Percentiles rank a stretch among this genome's conserved stretches.
Conservation (phyloP, 2,797 vertebrate species). For the Acomys russatus region DNA sequence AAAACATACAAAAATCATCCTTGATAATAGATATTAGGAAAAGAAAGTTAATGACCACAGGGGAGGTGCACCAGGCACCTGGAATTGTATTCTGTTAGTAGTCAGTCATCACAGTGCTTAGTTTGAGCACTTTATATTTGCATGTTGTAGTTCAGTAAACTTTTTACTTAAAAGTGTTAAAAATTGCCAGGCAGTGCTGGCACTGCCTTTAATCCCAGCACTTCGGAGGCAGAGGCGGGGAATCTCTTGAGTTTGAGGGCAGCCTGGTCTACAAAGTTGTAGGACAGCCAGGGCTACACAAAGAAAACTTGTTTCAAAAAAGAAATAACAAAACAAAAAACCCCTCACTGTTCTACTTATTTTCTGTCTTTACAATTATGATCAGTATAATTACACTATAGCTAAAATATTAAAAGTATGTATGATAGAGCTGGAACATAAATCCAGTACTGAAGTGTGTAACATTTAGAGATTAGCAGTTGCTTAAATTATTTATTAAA, state of each 20-base stretch:
- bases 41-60: not conserved
- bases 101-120: not conserved
- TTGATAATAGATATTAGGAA: not conserved
- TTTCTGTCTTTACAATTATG: not conserved
- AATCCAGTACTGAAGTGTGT: not conserved
- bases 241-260: not conserved
- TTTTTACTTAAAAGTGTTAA: not conserved
- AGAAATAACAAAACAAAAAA: not conserved
- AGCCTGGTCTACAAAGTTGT: not conserved
- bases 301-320: not conserved
- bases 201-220: not conserved
- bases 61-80: not conserved
- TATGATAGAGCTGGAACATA: constrained; percentile 8
- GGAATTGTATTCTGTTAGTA: not conserved
- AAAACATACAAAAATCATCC: not conserved
- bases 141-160: constrained; percentile 1
- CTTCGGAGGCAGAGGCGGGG: not conserved
- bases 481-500: constrained; percentile 25
- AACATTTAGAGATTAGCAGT: constrained; percentile 39
- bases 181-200: not conserved
- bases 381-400: not conserved
- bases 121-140: constrained; percentile 13
- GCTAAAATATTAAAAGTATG: not conserved
- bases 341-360: constrained; percentile 23
- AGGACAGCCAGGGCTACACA: not conserved